Base-by-base conservation (phyloP, 2,888 invertebrate genomes). In the Drosophila nigritarsus region DNA sequence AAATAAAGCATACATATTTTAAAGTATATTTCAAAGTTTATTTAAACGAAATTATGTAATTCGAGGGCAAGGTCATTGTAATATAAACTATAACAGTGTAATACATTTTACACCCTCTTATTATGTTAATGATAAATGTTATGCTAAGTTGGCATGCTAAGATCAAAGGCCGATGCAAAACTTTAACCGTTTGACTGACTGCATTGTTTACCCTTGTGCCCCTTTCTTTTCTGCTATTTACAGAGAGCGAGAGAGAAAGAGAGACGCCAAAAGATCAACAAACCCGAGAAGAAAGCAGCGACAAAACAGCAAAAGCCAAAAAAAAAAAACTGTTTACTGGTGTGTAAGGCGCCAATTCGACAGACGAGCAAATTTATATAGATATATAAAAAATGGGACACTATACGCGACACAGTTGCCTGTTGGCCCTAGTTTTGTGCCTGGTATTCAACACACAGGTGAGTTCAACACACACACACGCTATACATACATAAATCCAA, bases 381-480 rank as follows among this genome's bases (percentile, higher is more conserved):
- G 78, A 65, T 51, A 51, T 78, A 81, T 66, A 80, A 58, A 83
- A 88, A 92, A 93, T 93, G 93, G 93, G 93, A 89, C 91, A 90
- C 85, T 90, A 73, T 73, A 90, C 90, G 90, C 91, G 92, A 90
- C 72, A 80, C 75, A 91, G 91, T 72, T 90, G 90, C 82, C 90
- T 92, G 84, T 84, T 93, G 90, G 92, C 92, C 88, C 82, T 88
- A 66, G 79, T 92, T 71, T 80, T 92, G 68, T 92, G 91, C 89
- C 89, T 93, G 90, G 88, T 92, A 84, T 91, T 92, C 83, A 91
- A 91, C 78, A 89, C 92, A 90, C 91, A 93, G 92, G 93, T 93
- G 82, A 92, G 92, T 90, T 72, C 13, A 36, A 53, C 56, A 50
- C 40, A 29, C 9, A 7, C n/a, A n/a, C 13, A 11, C n/a, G n/a